Conservation (phyloP, 2,888 invertebrate species). For the Escarpia spicata region DNA sequence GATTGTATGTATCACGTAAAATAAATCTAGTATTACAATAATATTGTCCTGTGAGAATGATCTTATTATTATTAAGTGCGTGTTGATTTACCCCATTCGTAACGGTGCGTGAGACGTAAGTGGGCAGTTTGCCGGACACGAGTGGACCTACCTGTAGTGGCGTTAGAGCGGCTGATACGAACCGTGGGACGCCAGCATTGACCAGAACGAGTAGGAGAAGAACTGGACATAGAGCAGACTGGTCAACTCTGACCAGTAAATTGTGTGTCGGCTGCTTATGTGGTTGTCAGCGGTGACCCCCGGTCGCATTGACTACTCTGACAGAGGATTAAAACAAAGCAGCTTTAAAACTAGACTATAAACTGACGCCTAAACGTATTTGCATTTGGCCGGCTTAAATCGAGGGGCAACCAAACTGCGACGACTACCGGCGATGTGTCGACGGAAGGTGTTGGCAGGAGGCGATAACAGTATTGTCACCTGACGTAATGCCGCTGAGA, state of each 20-base stretch:
- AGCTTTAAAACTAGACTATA: not conserved
- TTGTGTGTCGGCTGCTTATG: not conserved
- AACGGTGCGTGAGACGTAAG: not conserved
- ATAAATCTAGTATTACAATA: too few relatives aligned
- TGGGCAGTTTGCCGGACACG: not conserved
- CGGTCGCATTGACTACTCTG: not conserved
- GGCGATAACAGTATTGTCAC: not conserved
- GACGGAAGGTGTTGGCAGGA: not conserved
- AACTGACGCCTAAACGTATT: constrained; percentile 4
- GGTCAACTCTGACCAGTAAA: not conserved
- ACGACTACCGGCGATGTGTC: not conserved
- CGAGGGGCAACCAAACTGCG: not conserved
- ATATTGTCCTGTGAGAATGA: too few relatives aligned
- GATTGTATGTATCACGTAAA: too few relatives aligned
- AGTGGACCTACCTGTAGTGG: not conserved
- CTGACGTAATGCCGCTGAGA: not conserved
- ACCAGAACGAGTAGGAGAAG: not conserved
- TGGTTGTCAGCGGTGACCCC: not conserved
- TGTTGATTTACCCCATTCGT: too few relatives aligned
- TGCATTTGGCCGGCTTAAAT: not conserved
- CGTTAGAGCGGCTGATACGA: not conserved
- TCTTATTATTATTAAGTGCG: too few relatives aligned
- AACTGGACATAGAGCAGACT: not conserved
- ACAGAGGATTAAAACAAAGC: not conserved
- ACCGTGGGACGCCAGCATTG: not conserved